These are phyloP conservation scores for Conger conger DNA, from an alignment of 2,113 vertebrate species.

Conservation along the genomic window DNA sequence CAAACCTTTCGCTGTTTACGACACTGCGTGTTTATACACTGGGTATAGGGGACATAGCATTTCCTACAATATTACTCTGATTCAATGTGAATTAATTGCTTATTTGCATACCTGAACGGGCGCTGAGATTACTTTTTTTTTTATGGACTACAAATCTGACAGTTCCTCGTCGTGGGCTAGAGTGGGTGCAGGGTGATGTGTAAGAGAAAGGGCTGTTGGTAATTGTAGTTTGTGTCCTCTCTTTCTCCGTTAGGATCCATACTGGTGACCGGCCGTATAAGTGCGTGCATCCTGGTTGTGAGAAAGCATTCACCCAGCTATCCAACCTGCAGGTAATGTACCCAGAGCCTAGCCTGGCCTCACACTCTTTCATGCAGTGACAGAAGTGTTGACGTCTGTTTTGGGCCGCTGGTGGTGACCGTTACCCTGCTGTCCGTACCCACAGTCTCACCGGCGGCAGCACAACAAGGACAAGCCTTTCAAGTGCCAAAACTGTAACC, in stretches of 20 bases:
- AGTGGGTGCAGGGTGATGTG: background rate
- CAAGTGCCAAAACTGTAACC: slow-evolving; percentile 98
- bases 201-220: background rate
- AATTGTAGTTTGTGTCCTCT: slow-evolving; percentile 42
- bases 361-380: background rate
- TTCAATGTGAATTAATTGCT: background rate
- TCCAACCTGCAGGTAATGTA: slow-evolving; percentile 91
- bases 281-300: slow-evolving; percentile 90
- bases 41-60: background rate
- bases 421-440: background rate
- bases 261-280: slow-evolving; percentile 96
- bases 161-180: background rate
- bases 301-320: slow-evolving; percentile 97
- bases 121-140: background rate
- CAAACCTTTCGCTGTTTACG: background rate
- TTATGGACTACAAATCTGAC: background rate
- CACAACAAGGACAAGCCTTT: slow-evolving; percentile 99
- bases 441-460: slow-evolving; percentile 95
- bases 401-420: background rate
- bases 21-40: background rate
- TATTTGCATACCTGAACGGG: background rate
- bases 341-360: background rate
- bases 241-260: slow-evolving; percentile 83
- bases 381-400: background rate
- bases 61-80: background rate